Evolutionary conservation across 1,140 invertebrate species (phyloP).

Genomic region (Danaus melanippus): DNA sequence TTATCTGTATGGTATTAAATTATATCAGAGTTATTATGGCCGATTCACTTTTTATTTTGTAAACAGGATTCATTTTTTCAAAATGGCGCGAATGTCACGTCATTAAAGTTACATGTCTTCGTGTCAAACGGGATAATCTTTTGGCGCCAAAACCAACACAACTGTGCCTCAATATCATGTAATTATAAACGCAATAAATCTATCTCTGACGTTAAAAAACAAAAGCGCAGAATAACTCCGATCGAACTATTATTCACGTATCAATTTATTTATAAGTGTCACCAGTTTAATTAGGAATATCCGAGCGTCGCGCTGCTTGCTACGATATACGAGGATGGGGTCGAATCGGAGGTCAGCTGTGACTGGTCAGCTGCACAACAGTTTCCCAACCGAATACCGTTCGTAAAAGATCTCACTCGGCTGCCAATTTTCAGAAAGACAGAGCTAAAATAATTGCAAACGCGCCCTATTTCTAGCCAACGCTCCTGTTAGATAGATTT

Average conservation of each 20-base stretch:
- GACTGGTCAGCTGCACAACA: conserved; percentile 45
- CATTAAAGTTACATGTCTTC: too few relatives aligned
- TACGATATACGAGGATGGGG: conserved; percentile 4
- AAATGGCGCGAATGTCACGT: conserved; percentile 1
- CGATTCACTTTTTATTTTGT: conserved; percentile 38
- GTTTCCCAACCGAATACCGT: conserved; percentile 68
- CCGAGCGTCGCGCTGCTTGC: too few relatives aligned
- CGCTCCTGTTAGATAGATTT: conserved; percentile 61
- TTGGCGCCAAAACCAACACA: too few relatives aligned
- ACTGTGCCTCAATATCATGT: too few relatives aligned
- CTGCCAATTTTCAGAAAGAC: conserved; percentile 72
- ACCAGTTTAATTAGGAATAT: conserved; percentile 36
- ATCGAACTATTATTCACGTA: too few relatives aligned
- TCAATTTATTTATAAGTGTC: too few relatives aligned
- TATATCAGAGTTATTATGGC: conserved; percentile 57
- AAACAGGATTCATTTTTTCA: conserved; percentile 7
- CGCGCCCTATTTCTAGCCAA: conserved; percentile 66
- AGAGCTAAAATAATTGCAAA: conserved; percentile 71
- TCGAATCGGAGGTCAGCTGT: conserved; percentile 40
- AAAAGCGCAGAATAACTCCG: too few relatives aligned
- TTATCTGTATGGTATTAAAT: conserved; percentile 67
- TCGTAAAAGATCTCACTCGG: conserved; percentile 61
- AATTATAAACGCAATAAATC: too few relatives aligned
- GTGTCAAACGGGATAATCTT: too few relatives aligned
- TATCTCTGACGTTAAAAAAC: too few relatives aligned